Conservation (phyloP, 2,888 invertebrate genomes). For the Hetaerina titia region DNA sequence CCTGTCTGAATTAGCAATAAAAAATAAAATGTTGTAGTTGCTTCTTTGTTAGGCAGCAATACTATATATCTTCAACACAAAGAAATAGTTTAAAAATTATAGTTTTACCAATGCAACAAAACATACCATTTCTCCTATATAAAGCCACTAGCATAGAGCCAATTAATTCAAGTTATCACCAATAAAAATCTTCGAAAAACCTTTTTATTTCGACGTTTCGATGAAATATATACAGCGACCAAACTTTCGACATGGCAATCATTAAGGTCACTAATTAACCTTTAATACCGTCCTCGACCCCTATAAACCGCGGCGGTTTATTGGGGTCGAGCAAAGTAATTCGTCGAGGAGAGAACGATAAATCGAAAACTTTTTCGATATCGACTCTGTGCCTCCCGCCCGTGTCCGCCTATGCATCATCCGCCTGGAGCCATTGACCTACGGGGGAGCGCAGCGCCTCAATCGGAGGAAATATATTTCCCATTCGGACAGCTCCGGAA, state of each 20-base stretch:
- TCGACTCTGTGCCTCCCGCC: not conserved
- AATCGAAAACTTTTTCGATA: conserved; percentile 29
- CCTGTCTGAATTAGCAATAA: no score
- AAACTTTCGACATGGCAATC: conserved; percentile 20
- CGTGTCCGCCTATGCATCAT: not conserved
- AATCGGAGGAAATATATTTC: conserved; percentile 32
- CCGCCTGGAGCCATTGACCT: not conserved
- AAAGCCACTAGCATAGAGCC: not conserved
- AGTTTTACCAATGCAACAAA: not conserved
- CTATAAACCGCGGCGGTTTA: not conserved
- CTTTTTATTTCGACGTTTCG: not conserved
- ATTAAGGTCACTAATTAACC: conserved; percentile 27
- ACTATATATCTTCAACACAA: not conserved
- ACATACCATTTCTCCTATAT: not conserved
- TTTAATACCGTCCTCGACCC: conserved; percentile 11
- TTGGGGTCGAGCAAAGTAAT: not conserved
- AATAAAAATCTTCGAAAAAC: not conserved
- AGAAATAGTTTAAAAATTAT: not conserved
- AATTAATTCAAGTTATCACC: not conserved
- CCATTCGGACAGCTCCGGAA: conserved; percentile 47
- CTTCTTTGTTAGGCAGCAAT: not conserved
- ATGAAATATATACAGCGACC: not conserved
- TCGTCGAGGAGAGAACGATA: not conserved
- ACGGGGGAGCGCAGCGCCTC: not conserved
- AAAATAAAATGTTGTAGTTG: no score